phyloP scores from a whole-genome alignment of 1,140 invertebrate genomes.

The Papilio aristodemus region DNA sequence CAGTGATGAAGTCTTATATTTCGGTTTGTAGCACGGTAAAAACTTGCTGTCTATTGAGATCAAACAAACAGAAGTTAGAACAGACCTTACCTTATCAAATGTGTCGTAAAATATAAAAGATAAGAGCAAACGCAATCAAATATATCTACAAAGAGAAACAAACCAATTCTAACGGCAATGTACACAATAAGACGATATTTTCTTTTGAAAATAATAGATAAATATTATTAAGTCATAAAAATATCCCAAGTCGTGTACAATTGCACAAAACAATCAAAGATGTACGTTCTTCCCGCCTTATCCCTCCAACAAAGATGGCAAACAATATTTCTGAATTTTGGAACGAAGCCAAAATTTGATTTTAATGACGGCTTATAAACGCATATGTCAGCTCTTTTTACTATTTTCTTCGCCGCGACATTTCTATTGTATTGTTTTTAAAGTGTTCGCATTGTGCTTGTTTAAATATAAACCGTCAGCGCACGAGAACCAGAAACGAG shows the following conservation, averaged over 20 bases:
- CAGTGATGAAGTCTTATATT: background rate
- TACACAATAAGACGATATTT: background rate
- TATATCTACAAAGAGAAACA: background rate
- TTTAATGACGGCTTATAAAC: conserved; percentile 76
- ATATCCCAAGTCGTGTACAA: background rate
- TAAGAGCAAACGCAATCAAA: background rate
- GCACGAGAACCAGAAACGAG: background rate
- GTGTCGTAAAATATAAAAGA: background rate
- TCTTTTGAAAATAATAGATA: background rate
- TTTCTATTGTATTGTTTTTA: conserved; percentile 38
- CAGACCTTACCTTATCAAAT: background rate
- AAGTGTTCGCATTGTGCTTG: conserved; percentile 31
- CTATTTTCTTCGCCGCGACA: conserved; percentile 54
- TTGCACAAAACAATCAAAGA: conserved; percentile 34
- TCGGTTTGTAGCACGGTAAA: background rate
- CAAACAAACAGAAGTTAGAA: background rate
- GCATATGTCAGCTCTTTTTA: conserved; percentile 64
- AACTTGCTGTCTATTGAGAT: background rate
- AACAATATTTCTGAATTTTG: conserved; percentile 73
- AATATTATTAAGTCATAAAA: background rate
- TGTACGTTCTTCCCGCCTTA: conserved; percentile 52
- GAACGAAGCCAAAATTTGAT: conserved; percentile 71
- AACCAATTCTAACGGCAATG: background rate
- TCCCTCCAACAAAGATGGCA: conserved; percentile 66
- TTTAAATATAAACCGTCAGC: conserved; percentile 24